A percentile compares a stretch with the other conserved stretches of the same genome.
Evolutionary conservation across 2,888 invertebrate genomes (phyloP).

Genomic region (Phyllotreta striolata): DNA sequence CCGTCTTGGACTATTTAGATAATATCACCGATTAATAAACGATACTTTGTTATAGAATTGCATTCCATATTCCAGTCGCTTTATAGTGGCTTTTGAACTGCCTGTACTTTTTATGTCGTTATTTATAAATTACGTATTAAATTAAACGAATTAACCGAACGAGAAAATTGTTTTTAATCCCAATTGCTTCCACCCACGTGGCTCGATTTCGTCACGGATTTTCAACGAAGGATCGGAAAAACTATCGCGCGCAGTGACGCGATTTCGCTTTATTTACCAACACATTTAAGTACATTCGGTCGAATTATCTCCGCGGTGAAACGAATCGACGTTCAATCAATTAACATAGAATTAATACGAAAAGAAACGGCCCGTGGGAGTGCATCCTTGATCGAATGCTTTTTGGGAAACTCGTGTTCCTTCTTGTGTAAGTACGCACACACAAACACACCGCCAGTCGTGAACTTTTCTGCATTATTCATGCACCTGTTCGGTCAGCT

Average conservation of each 20-base stretch:
- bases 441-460: no score
- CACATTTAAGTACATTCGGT: no score
- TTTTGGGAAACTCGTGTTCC: constrained; percentile 22
- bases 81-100: neutral
- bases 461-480: neutral
- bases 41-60: no score
- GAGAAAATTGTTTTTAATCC: no score
- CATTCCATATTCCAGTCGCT: neutral
- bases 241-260: neutral
- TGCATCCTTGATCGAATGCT: constrained; percentile 27
- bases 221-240: no score
- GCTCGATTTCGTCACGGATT: no score
- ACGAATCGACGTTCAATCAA: constrained; percentile 2
- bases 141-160: no score
- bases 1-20: constrained; percentile 62
- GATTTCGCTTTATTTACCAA: constrained; percentile 2
- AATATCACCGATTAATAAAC: constrained; percentile 35
- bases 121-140: no score
- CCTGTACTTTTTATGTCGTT: neutral
- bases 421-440: constrained; percentile 1
- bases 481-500: neutral
- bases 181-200: no score
- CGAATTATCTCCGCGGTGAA: neutral
- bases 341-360: constrained; percentile 19
- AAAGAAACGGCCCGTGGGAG: constrained; percentile 24